Conservation (phyloP, 37 sponge, comb jelly and placozoan genomes). For the Theonella swinhoei region DNA sequence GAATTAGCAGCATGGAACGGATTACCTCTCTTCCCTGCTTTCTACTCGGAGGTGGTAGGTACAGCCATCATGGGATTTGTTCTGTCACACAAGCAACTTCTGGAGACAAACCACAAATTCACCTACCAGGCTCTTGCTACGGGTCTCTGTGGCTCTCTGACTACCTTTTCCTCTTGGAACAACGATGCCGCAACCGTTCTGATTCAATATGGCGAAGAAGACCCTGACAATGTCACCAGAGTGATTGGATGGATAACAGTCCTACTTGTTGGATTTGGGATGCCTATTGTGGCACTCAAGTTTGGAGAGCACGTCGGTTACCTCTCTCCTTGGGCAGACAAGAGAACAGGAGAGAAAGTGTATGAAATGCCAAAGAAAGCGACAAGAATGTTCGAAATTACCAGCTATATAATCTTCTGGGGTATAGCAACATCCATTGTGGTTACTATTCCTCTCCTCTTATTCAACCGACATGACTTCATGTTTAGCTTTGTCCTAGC, state of each 20-base stretch:
- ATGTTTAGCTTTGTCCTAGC: slow-evolving; percentile 44
- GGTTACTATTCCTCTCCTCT: not conserved
- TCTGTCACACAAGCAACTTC: slow-evolving; percentile 16
- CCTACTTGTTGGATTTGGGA: slow-evolving; percentile 48
- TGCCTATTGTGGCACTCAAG: slow-evolving; percentile 39
- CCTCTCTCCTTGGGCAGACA: slow-evolving; percentile 33
- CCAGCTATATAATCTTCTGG: slow-evolving; percentile 17
- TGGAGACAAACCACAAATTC: slow-evolving; percentile 15
- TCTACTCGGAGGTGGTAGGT: slow-evolving; percentile 63
- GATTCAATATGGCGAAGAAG: slow-evolving; percentile 17
- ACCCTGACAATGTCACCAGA: slow-evolving; percentile 23
- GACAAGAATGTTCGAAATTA: not conserved
- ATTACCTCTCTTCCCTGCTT: slow-evolving; percentile 48
- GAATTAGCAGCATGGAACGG: slow-evolving; percentile 35
- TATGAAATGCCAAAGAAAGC: not conserved
- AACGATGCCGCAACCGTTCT: slow-evolving; percentile 37
- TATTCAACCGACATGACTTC: slow-evolving; percentile 7
- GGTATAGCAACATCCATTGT: slow-evolving; percentile 3
- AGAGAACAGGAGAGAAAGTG: not conserved
- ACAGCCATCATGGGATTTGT: slow-evolving; percentile 55
- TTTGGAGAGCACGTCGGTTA: slow-evolving; percentile 48
- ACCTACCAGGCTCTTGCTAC: slow-evolving; percentile 58
- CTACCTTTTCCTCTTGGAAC: slow-evolving; percentile 77
- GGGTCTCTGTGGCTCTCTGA: slow-evolving; percentile 71
- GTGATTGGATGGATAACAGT: slow-evolving; percentile 45